Base-by-base conservation (phyloP, 2,113 vertebrate species). In the Nothoprocta perdicaria region DNA sequence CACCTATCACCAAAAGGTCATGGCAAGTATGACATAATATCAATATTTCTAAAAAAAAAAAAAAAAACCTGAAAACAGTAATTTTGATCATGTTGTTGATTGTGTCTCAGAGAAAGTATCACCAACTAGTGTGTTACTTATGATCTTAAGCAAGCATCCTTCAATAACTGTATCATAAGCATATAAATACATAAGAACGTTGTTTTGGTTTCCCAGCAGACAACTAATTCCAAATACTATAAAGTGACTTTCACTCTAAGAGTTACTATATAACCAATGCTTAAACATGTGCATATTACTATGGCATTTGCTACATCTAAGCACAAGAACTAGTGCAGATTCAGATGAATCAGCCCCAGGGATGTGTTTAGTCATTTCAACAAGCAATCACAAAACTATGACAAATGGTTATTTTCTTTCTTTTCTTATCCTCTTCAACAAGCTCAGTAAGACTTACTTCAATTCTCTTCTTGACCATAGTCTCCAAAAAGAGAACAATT, bases 401-500 rank as follows among this genome's bases (percentile, higher is more conserved):
- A 79, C 10, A 58, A 12, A 71, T 11, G n/a, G 8, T 33, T 50
- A 33, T 24, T 82, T 65, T 43, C 45, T 75, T 8, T 33, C 77
- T 88, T 62, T 65, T 88, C 46, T 73, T 29, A 69, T 26, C 5
- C 27, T 77, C 60, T 82, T 66, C 38, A 57, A 69, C 21, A 68
- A 85, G 33, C 38, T 87, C 52, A 53, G 1, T 3, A 66, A 79
- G 43, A 96, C 98, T 97, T 96, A 99, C 99, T 98, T 98, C 87
- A 99, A 88, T 86, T 98, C 96, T 62, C 98, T 97, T 81, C 98
- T 97, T 23, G 96, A 98, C 98, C 98, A 99, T 65, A 99, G 97
- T 62, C 97, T 98, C 98, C 98, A 99, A 76, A 99, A 97, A 12
- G 98, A 97, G 46, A 98, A 96, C 46, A 98, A 96, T 55, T 99